Evolutionary conservation across 1,140 invertebrate species (phyloP), one percentile per base, ranked within the genome.

Genomic region (Hyposmocoma kahamanoa): DNA sequence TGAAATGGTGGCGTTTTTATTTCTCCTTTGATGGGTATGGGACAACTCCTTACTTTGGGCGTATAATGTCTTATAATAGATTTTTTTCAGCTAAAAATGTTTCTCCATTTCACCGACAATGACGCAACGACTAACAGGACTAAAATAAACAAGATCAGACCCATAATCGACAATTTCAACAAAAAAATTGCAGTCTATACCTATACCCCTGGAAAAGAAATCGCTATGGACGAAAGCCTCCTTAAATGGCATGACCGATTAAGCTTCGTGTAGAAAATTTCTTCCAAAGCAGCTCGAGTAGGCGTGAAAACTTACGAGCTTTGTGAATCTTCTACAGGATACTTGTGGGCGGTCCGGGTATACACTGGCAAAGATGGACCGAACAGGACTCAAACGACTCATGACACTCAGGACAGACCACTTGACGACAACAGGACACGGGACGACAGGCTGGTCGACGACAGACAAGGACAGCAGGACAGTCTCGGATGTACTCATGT

Each of bases 291-390:
- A 9, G 50, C 52, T 9, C 43, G 52, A 47, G 54, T 57, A 24
- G 54, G 50, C 8, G 41, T 56, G 11, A 62, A 62, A 28, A 52
- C 59, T 15, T 62, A 56, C 18, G 50, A 56, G 19, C 18, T 56
- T 2, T 50, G 50, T 21, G 54, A 61, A 15, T 52, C 48, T 51
- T 49, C 51, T 2, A 49, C 11, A 49, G 50, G 50, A 1, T 53
- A 62, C 44, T 39, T 49, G 8, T 56, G 53, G 51, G 38, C 45
- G 15, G 48, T 61, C 26, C 44, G 45, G 19, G 30, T 56, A 13
- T 48, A 53, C 30, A 42, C 42, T 2, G 53, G 49, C 36, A 60
- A 53, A 22, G 28, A 38, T 22, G 26, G 32, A 24, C 45, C 39
- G 1, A 50, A 17, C 20, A 26, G 17, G 42, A 47, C 46, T 19